Base-by-base conservation (phyloP, 1,140 invertebrate species). In the Achroia grisella region DNA sequence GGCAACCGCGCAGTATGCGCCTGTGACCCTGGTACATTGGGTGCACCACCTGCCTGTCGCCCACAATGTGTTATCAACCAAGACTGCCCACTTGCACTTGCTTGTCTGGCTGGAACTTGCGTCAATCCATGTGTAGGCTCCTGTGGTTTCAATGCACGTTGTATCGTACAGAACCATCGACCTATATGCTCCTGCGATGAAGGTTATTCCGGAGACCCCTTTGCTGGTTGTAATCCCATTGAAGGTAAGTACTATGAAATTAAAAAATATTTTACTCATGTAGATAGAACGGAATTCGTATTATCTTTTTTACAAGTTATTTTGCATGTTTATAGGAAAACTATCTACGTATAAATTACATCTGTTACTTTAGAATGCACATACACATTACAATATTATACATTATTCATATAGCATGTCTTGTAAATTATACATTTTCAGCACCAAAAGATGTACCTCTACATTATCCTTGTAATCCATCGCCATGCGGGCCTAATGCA, bases 151-250 rank as follows among this genome's bases (percentile, higher is more conserved):
- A 94, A 95, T 67, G 92, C 94, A 0, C 87, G 91, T 27, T 96
- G 95, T 64, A 88, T 86, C 8, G 92, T 91, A 0, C 90, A 92
- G 66, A 91, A 93, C 64, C 93, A 95, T 77, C 89, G 91, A 56
- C 92, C 93, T 0, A 90, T 93, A 52, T 95, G 94, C 55, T 89
- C 90, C 10, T 96, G 94, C 62, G 87, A 90, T 39, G 87, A 89
- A 10, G 92, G 90, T 1, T 94, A 89, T 56, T 91, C 93, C 71
- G 95, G 94, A 39, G 94, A 96, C 89, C 93, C 95, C 15, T 94
- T 93, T 64, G 89, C 90, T 10, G 91, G 92, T 34, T 95, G 94
- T 59, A 91, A 86, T 62, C 88, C 85, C 48, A 86, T 88, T 31
- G 86, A 89, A 89, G 89, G 92, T 92, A 88, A 89, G 90, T 62